phyloP scores from a whole-genome alignment of 1,140 invertebrate species.

The Macrostomum lignano region DNA sequence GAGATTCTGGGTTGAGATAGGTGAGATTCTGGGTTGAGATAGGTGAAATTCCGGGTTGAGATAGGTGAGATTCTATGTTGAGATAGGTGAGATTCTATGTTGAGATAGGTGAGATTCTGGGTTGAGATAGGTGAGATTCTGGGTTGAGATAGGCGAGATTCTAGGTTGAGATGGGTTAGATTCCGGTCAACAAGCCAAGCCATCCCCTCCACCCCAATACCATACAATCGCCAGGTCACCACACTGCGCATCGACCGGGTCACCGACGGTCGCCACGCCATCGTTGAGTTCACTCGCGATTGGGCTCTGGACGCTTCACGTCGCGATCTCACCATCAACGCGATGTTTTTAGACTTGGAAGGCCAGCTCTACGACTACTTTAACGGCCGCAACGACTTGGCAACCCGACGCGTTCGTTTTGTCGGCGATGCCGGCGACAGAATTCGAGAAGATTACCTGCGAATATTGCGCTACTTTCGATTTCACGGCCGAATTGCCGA shows the following conservation, averaged over 20 bases:
- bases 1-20: no score
- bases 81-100: no score
- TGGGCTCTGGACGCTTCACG: conserved; percentile 80
- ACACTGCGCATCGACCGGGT: conserved; percentile 63
- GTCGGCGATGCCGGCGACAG: conserved; percentile 56
- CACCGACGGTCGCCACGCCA: conserved; percentile 75
- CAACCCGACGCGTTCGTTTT: conserved; percentile 47
- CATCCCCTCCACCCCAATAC: no score
- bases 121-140: not conserved
- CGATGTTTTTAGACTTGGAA: conserved; percentile 78
- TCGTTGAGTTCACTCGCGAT: conserved; percentile 70
- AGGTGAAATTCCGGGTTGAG: no score
- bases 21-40: no score
- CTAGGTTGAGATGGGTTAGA: no score
- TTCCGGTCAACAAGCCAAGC: no score
- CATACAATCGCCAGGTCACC: conserved; percentile 35
- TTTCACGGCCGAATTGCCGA: conserved; percentile 69
- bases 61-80: no score
- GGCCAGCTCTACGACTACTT: conserved; percentile 89
- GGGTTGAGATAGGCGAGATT: conserved; percentile 3
- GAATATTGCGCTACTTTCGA: conserved; percentile 71
- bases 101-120: no score
- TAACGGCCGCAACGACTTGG: conserved; percentile 64
- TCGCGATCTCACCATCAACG: conserved; percentile 86
- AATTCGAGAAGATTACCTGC: conserved; percentile 78